Conservation (phyloP, 2,797 vertebrate species). For the Poecilia gillii region DNA sequence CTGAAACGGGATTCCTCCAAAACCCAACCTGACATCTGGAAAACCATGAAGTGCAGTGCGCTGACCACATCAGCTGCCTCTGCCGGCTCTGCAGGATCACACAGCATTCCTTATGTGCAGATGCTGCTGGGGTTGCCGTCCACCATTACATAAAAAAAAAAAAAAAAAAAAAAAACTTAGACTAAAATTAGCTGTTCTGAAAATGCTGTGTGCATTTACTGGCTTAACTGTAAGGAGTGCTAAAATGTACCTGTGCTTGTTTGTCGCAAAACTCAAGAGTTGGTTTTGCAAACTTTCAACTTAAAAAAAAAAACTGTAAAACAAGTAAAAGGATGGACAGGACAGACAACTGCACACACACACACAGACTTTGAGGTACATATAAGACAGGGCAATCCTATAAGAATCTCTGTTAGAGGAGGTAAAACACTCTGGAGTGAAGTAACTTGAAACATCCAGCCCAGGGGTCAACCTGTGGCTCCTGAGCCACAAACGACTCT, state of each 20-base stretch:
- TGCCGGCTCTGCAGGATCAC: conserved; percentile 34
- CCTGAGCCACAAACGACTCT: too few species aligned
- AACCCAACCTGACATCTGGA: conserved; percentile 57
- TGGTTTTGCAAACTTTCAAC: not conserved
- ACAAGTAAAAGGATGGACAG: not conserved
- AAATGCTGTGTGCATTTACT: not conserved
- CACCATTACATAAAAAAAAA: not conserved
- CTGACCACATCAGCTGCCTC: conserved; percentile 51
- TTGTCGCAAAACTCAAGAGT: not conserved
- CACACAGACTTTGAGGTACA: not conserved
- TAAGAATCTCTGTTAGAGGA: too few species aligned
- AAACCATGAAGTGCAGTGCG: conserved; percentile 31
- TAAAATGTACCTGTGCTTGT: not conserved
- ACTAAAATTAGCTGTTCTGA: not conserved
- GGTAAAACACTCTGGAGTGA: too few species aligned
- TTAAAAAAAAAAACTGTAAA: not conserved
- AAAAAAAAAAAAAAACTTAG: not conserved
- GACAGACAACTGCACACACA: not conserved
- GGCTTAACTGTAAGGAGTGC: not conserved
- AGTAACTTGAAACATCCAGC: too few species aligned
- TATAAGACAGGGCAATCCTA: too few species aligned
- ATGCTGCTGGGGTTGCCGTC: conserved; percentile 36
- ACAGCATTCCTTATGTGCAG: conserved; percentile 57
- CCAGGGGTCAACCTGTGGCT: too few species aligned
- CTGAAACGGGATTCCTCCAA: conserved; percentile 40